phyloP scores from a whole-genome alignment of 2,888 invertebrate genomes.

The Lepas anatifera region DNA sequence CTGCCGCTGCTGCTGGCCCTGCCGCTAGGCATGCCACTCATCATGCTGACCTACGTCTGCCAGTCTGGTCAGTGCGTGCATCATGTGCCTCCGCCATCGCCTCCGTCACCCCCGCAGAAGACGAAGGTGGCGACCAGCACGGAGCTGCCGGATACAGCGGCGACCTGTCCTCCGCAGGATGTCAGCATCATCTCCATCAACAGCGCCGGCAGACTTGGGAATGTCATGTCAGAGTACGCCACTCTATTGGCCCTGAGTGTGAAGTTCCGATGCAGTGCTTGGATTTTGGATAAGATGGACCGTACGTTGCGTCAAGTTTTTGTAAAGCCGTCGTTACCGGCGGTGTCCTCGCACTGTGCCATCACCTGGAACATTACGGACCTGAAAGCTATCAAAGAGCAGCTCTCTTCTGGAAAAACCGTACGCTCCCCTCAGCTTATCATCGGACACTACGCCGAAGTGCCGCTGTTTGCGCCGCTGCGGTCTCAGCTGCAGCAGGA shows the following conservation, averaged over 20 bases:
- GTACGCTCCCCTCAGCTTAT: not conserved
- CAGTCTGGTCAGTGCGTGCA: too few species aligned
- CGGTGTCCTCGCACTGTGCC: not conserved
- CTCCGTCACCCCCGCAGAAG: too few species aligned
- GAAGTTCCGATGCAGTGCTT: not conserved
- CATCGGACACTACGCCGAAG: conserved; percentile 17
- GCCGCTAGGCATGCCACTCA: not conserved
- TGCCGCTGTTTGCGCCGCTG: conserved; percentile 18
- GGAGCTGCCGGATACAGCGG: not conserved
- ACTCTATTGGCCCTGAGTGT: conserved; percentile 17
- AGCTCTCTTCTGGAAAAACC: conserved; percentile 8
- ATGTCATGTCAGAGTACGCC: conserved; percentile 24
- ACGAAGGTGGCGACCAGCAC: not conserved
- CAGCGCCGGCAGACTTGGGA: conserved; percentile 20
- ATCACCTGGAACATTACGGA: not conserved
- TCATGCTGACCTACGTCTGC: not conserved
- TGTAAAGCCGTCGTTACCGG: conserved; percentile 1
- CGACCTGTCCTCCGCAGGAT: not conserved
- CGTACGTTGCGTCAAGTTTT: not conserved
- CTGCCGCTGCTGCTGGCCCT: not conserved
- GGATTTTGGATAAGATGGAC: not conserved
- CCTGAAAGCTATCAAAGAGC: too few species aligned
- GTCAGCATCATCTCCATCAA: conserved; percentile 11
- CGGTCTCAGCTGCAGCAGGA: conserved; percentile 16
- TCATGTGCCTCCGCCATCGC: too few species aligned